Base-by-base conservation (phyloP, 2,797 vertebrate genomes). In the Neosilurus mollespiculum region DNA sequence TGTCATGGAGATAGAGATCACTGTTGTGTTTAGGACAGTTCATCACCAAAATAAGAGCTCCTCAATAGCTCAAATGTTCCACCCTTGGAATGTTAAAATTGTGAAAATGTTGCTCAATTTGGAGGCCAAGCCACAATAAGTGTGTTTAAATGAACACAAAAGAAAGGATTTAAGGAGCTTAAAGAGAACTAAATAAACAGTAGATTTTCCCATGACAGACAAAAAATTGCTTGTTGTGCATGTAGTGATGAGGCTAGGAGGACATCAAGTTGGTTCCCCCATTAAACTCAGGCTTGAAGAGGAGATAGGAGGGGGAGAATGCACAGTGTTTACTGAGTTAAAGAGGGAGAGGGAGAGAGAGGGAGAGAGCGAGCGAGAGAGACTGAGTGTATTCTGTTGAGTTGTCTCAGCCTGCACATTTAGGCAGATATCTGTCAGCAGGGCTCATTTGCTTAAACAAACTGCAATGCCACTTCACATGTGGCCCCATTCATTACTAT, bases 161-260 rank as follows among this genome's bases (percentile, higher is more conserved):
- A 90, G 90, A 91, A 90, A 92, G 90, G 90, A 92, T 90, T 90
- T 78, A 92, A 90, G 90, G 87, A 91, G 91, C 91, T 91, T 88
- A 93, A 93, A 93, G 90, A 91, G 82, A 91, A 86, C 88, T 90
- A 90, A 90, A 89, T 84, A 91, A 89, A 91, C 90, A 93, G 90
- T 91, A 91, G 90, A 90, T 89, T 91, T 93, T 94, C 92, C 93
- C 93, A 92, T 90, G 91, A 89, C 87, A 85, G 92, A 92, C 92
- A 89, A 91, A 92, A 91, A 91, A 88, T 91, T 80, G 72, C 2
- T 88, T 92, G 64, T 90, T 91, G 83, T 90, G 88, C 87, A 90
- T 86, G 69, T 89, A 87, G 91, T 93, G 91, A 93, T 94, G 92
- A 94, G 92, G 93, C 92, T 92, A 89, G 88, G 88, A 92, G 92